A percentile compares a stretch with the other conserved stretches of the same genome.
These are phyloP conservation scores for Muscicapa adusta DNA, from an alignment of 2,113 vertebrate species.

Conservation along the genomic window DNA sequence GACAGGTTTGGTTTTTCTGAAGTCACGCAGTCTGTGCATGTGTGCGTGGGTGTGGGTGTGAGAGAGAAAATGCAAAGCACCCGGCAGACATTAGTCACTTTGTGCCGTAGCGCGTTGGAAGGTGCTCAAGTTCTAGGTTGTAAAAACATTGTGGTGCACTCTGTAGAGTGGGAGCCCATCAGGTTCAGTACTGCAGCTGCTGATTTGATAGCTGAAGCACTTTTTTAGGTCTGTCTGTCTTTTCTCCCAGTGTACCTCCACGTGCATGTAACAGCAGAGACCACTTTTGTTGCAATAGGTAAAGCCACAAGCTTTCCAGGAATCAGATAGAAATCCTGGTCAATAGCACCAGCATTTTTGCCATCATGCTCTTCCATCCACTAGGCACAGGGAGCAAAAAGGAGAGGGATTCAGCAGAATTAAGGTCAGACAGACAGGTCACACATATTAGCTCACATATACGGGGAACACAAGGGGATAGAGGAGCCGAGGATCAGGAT, in stretches of 20 bases:
- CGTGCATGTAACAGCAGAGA: neutral
- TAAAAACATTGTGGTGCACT: neutral
- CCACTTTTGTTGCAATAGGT: neutral
- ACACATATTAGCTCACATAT: neutral
- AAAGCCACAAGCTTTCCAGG: neutral
- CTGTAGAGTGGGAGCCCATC: neutral
- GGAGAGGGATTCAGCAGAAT: neutral
- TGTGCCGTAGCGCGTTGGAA: neutral
- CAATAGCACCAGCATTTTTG: neutral
- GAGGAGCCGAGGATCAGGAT: neutral
- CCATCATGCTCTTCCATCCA: neutral
- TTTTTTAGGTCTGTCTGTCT: neutral
- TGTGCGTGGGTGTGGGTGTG: neutral
- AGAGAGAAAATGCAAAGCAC: conserved; percentile 8
- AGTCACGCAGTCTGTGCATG: conserved; percentile 4
- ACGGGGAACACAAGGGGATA: neutral
- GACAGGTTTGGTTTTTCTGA: neutral
- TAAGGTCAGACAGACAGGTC: neutral
- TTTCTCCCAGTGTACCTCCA: neutral
- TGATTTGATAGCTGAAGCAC: neutral
- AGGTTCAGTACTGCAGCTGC: neutral
- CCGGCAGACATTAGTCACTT: conserved; percentile 46
- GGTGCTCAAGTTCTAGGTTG: neutral
- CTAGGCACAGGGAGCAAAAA: neutral
- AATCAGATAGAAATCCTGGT: neutral